A percentile compares a stretch with the other conserved stretches of the same genome.
Conservation (phyloP, 2,888 invertebrate species). For the Drosophila nr. perissopoda region DNA sequence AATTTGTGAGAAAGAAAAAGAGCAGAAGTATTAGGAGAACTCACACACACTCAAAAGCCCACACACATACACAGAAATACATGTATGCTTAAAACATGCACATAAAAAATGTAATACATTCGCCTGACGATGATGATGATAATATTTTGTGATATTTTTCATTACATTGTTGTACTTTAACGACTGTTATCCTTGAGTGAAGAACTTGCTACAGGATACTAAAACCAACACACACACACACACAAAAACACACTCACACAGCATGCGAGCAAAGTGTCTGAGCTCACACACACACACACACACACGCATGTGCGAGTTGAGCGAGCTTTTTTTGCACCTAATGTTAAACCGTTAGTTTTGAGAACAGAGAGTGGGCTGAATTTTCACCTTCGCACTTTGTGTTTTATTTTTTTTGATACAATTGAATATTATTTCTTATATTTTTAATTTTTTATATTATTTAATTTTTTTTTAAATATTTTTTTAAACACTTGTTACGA, state of each 20-base stretch:
- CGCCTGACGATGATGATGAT: constrained; percentile 68
- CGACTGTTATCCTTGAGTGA: constrained; percentile 81
- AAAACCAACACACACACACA: constrained; percentile 49
- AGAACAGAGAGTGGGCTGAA: constrained; percentile 59
- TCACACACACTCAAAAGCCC: constrained; percentile 21
- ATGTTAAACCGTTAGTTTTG: constrained; percentile 72
- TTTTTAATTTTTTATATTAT: constrained; percentile 36
- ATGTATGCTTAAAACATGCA: constrained; percentile 41
- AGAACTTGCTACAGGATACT: constrained; percentile 80
- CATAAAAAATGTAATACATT: constrained; percentile 73
- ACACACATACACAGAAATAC: constrained; percentile 23
- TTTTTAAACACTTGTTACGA: constrained; percentile 43
- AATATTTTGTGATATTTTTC: constrained; percentile 79
- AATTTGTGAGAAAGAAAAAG: constrained; percentile 38
- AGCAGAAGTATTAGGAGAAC: constrained; percentile 39
- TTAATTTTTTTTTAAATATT: constrained; percentile 22
- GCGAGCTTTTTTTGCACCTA: constrained; percentile 76
- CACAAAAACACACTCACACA: constrained; percentile 43
- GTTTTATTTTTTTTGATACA: constrained; percentile 32
- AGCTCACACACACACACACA: constrained; percentile 39
- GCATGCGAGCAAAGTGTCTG: constrained; percentile 40
- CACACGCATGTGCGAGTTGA: constrained; percentile 66
- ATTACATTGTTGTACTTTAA: constrained; percentile 79
- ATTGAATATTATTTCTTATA: constrained; percentile 38
- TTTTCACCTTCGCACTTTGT: constrained; percentile 78